Evolutionary conservation across 2,888 invertebrate genomes (phyloP), one percentile per base, ranked within the genome.

Genomic region (Lasioglossum marginatum): DNA sequence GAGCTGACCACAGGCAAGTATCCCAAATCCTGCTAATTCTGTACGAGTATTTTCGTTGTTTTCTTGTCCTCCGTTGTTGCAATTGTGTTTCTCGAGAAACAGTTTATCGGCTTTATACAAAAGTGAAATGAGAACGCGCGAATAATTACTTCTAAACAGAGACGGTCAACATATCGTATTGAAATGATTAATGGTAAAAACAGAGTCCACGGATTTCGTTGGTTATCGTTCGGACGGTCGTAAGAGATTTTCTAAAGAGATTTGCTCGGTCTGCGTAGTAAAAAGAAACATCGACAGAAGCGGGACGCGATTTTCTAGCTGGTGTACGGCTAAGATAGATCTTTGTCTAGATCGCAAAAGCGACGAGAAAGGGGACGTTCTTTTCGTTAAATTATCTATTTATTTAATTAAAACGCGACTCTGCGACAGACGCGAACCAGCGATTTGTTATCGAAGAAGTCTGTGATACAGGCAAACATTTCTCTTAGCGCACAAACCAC

Each of bases 401-500:
- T 87, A 88, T 88, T 88, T 83, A 84, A 87, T 81, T 84, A 80
- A n/a, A 57, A 80, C 71, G 78, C 84, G 82, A 19, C 63, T 66
- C 71, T 81, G 14, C 16, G 80, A 73, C 27, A 81, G 40, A 40
- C 40, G 52, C 52, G 71, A 57, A n/a, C 57, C 34, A 31, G 83
- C 83, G 71, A 85, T 68, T 68, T 57, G 57, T 85, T 80, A 84
- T 79, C 79, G 82, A 85, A 79, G 19, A 81, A 83, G 87, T 89
- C 87, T 89, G 86, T 88, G 89, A 86, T 89, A 88, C 88, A 85
- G 89, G 85, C 87, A 82, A 90, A 87, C 70, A 84, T 80, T 81
- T 82, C 68, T 87, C 79, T 87, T 82, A 85, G 85, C 85, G 90
- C 83, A 87, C 88, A 90, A 86, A 72, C 40, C 66, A 66, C 68